Conservation (phyloP, 2,797 vertebrate species). For the Synaphobranchus kaupii region DNA sequence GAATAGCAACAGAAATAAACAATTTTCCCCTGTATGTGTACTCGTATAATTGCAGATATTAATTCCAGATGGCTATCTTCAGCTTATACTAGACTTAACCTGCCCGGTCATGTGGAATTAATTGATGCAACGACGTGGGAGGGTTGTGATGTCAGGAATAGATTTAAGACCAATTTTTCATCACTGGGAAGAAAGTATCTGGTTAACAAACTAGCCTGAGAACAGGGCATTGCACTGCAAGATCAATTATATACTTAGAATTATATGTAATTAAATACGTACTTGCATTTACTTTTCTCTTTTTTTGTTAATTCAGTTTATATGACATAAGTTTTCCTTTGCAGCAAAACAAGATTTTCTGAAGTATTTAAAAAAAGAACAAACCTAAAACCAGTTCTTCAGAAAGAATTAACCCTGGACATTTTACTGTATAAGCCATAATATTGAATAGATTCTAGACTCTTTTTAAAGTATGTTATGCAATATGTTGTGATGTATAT, state of each 20-base stretch:
- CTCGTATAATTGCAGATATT: conserved; percentile 55
- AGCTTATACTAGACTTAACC: conserved; percentile 58
- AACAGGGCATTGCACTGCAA: background rate
- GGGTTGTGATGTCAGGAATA: conserved; percentile 47
- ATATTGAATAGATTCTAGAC: background rate
- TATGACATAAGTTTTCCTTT: too few species aligned
- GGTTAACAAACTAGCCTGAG: background rate
- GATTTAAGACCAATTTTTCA: conserved; percentile 28
- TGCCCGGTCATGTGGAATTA: conserved; percentile 64
- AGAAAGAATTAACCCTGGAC: background rate
- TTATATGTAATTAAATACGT: too few species aligned
- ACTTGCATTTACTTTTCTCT: conserved; percentile 18
- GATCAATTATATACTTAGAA: too few species aligned
- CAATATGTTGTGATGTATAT: background rate
- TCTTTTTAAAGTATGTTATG: background rate
- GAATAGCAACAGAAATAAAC: background rate
- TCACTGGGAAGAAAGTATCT: background rate
- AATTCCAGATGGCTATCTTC: conserved; percentile 47
- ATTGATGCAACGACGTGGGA: conserved; percentile 57
- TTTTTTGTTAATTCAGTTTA: too few species aligned
- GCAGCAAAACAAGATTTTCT: too few species aligned
- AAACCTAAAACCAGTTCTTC: too few species aligned
- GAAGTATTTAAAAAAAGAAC: too few species aligned
- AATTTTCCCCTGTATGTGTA: background rate
- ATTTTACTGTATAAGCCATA: too few species aligned